These are phyloP conservation scores for Embiotoca jacksoni DNA, from an alignment of 2,113 vertebrate species.

Conservation along the genomic window DNA sequence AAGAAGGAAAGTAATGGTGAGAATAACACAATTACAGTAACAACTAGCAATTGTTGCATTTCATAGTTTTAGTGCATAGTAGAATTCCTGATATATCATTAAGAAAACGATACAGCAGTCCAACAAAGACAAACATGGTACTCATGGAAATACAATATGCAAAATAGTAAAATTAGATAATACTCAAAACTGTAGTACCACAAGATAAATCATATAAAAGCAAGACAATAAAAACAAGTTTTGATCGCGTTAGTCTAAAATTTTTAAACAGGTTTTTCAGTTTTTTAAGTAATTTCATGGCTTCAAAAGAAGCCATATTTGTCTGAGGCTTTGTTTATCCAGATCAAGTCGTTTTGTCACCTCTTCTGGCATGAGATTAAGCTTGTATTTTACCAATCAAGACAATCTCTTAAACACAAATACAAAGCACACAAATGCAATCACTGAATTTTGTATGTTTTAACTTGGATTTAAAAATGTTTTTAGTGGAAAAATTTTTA, in stretches of 20 bases:
- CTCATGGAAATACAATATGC: not conserved
- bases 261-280: too few relatives aligned
- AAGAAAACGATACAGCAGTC: not conserved
- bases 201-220: not conserved
- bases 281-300: too few relatives aligned
- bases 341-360: too few relatives aligned
- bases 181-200: not conserved
- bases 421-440: too few relatives aligned
- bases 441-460: too few relatives aligned
- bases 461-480: not conserved
- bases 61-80: not conserved
- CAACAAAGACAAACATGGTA: not conserved
- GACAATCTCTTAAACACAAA: too few relatives aligned
- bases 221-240: not conserved
- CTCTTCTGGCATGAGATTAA: too few relatives aligned
- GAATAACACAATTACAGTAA: not conserved
- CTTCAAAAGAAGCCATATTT: too few relatives aligned
- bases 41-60: not conserved
- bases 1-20: conserved; percentile 6
- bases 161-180: too few relatives aligned
- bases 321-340: too few relatives aligned
- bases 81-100: conserved; percentile 8
- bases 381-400: too few relatives aligned
- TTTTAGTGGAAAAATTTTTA: not conserved
- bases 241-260: too few relatives aligned